Base-by-base conservation (phyloP, 2,797 vertebrate species). In the Amphiprion clarkii region DNA sequence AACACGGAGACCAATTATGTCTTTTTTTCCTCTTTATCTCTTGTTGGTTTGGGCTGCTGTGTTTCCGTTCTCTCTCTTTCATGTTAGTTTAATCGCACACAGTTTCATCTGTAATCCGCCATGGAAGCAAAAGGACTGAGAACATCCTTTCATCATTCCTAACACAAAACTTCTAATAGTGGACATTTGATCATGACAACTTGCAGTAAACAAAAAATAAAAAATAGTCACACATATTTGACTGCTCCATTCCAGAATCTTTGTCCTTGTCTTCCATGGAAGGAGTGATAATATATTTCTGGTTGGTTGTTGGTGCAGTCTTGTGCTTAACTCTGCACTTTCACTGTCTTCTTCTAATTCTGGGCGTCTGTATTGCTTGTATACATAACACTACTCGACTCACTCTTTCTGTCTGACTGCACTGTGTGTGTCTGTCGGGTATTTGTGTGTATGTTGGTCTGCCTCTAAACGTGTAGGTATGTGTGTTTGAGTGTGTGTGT, bases 191-290 rank as follows among this genome's bases (percentile, higher is more conserved):
- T 52, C 11, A 44, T 36, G 3, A 52, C 11, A 40, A 55, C 27
- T 40, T 12, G 19, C 54, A 13, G 29, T 5, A 31, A 54, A 55
- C 44, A 13, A 0, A 33, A 29, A 29, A n/a, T 9, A 5, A 29
- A 12, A 5, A n/a, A 8, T n/a, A 8, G 2, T 53, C 16, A 33
- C 3, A 36, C 40, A 51, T 5, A 55, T 70, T 49, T 73, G 57
- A 48, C 27, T 27, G 7, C 49, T 75, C 2, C 27, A 4, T 29
- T 25, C 1, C 2, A 14, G 4, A 44, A 44, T 74, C 13, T 53
- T 21, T 51, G 62, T 84, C 80, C 71, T 83, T 75, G 68, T 85
- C 78, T 88, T 94, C 91, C 92, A 90, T 94, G 92, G 88, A 75
- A 77, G 76, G 83, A 84, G 78, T 79, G 69, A 72, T 49, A 5